Base-by-base conservation (phyloP, 2,113 vertebrate genomes). In the Megaceryle maxima region DNA sequence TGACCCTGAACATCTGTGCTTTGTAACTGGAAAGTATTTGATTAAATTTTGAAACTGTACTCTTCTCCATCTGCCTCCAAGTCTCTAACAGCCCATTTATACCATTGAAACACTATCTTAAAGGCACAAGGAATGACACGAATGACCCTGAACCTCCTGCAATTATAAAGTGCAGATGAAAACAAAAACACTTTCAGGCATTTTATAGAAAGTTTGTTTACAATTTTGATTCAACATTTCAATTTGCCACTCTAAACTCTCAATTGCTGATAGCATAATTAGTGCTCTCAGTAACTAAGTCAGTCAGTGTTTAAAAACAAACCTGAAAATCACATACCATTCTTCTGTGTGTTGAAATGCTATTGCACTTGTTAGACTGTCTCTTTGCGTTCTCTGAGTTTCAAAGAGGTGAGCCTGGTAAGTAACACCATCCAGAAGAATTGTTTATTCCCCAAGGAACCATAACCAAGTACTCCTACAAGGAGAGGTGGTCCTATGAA, bases 41-140 rank as follows among this genome's bases (percentile, higher is more conserved):
- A 96, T 96, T 92, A 83, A 92, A 53, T 85, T 95, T 92, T 96
- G 90, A 97, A 96, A 96, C 62, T 68, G 48, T 93, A 86, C 44
- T 85, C 92, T 89, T 82, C 44, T 92, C 88, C 94, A 84, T 93
- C 92, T 95, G 87, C 64, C 70, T 91, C 43, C 15, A 18, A 59
- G 62, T 83, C 82, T 93, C 86, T 95, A 64, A 94, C 91, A 75
- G 57, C 59, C 82, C 75, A 87, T 91, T 96, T 96, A 82, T 83
- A 41, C 53, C 50, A 25, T 3, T 84, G 88, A 94, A 95, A 96
- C 53, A 62, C 37, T 95, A 92, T 84, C 73, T 93, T 95, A 74
- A 91, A 87, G 50, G 74, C 62, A 64, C 39, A 35, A 94, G 39
- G 83, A 90, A 82, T 68, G 48, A 87, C 77, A 89, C 0, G 0